A percentile compares a stretch with the other conserved stretches of the same genome.
Conservation (phyloP, 2,888 invertebrate species). For the Ischnura elegans region DNA sequence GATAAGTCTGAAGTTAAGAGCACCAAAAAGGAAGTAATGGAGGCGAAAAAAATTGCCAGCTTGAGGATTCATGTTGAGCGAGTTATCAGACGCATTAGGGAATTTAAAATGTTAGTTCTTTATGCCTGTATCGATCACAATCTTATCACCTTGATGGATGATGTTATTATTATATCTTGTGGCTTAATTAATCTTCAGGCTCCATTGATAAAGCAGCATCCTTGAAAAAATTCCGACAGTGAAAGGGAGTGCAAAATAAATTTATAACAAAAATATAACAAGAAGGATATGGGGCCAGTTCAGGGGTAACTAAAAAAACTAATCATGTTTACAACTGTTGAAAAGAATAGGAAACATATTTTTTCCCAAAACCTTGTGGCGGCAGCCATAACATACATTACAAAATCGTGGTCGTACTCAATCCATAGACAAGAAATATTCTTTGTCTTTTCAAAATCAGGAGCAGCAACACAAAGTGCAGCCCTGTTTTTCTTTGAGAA, state of each 20-base stretch:
- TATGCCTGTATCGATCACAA: not conserved
- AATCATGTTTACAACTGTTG: not conserved
- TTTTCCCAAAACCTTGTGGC: not conserved
- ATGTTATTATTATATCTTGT: not conserved
- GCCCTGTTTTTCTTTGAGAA: not conserved
- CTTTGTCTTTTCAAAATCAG: not conserved
- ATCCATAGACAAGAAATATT: too few relatives aligned
- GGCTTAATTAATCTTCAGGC: not conserved
- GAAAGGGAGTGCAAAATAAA: constrained; percentile 45
- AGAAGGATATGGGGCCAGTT: too few relatives aligned
- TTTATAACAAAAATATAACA: not conserved
- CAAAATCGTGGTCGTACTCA: too few relatives aligned
- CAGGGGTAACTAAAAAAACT: too few relatives aligned
- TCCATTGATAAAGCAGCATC: not conserved
- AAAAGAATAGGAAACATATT: not conserved
- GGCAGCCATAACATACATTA: too few relatives aligned
- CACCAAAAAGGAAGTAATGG: constrained; percentile 22
- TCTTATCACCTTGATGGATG: not conserved
- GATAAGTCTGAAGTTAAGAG: not conserved
- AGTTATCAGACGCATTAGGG: constrained; percentile 20
- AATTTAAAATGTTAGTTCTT: not conserved
- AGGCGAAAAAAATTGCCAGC: constrained; percentile 29
- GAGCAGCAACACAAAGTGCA: not conserved
- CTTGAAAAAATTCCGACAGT: constrained; percentile 33
- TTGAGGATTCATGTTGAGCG: constrained; percentile 43